Evolutionary conservation across 2,797 vertebrate species (phyloP).

Genomic region (Pseudomugil tenellus): DNA sequence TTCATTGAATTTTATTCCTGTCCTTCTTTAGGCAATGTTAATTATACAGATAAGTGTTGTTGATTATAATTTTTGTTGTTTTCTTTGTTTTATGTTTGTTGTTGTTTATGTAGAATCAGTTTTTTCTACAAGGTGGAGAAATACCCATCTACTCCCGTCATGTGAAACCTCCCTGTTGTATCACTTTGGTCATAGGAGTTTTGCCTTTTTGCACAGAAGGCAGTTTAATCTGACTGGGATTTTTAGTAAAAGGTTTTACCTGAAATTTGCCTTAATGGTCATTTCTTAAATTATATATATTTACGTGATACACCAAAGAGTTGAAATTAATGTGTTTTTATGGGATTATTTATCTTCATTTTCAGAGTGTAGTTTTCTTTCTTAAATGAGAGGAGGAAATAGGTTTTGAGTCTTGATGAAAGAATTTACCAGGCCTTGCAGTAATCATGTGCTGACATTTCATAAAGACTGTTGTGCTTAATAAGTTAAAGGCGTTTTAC

Average conservation of each 20-base stretch:
- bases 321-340: slow-evolving; percentile 3
- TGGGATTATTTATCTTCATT: not conserved
- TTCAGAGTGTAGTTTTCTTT: not conserved
- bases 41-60: not conserved
- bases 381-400: not conserved
- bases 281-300: not conserved
- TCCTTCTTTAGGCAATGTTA: not conserved
- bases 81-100: not conserved
- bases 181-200: no score
- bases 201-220: not conserved
- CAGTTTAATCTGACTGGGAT: not conserved
- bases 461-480: not conserved
- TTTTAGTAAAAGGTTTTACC: not conserved
- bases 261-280: not conserved
- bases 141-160: not conserved
- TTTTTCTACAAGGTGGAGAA: not conserved
- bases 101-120: not conserved
- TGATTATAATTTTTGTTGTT: not conserved
- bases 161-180: slow-evolving; percentile 8
- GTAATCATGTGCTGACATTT: not conserved
- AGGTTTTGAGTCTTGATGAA: not conserved
- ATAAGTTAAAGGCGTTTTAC: no score
- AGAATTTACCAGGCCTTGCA: not conserved
- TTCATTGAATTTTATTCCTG: not conserved
- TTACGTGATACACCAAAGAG: not conserved